Conservation (phyloP, 2,113 vertebrate species). For the Anarhynchus alexandrinus region DNA sequence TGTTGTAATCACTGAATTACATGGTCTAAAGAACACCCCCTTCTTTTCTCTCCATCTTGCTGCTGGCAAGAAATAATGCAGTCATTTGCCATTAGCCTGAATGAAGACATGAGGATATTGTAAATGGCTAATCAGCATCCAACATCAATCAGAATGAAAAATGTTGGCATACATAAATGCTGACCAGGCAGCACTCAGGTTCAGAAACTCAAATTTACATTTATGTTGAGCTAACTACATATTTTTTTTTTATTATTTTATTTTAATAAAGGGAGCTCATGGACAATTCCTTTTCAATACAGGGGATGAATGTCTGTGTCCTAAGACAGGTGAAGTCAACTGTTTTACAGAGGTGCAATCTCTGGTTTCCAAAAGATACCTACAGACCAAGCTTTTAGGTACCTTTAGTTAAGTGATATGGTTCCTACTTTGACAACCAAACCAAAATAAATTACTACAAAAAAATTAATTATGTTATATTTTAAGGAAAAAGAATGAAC, state of each 20-base stretch:
- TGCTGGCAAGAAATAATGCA: not conserved
- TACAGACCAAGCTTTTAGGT: not conserved
- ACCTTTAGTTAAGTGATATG: not conserved
- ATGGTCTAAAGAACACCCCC: not conserved
- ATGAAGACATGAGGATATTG: not conserved
- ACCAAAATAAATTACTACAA: not conserved
- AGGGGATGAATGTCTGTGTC: not conserved
- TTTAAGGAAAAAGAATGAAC: not conserved
- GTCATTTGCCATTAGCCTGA: not conserved
- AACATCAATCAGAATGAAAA: constrained; percentile 3
- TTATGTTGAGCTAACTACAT: not conserved
- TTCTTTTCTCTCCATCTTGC: not conserved
- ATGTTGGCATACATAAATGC: not conserved
- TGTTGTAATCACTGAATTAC: not conserved
- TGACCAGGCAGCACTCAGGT: not conserved
- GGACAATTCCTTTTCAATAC: not conserved
- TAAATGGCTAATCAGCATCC: constrained; percentile 8
- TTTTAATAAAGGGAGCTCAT: not conserved
- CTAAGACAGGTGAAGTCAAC: not conserved
- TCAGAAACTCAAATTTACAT: not conserved
- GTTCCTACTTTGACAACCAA: not conserved
- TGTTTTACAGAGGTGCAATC: not conserved
- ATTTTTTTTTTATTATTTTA: not conserved
- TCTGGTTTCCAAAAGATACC: not conserved
- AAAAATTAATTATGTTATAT: fast-evolving